phyloP scores from a whole-genome alignment of 2,113 vertebrate species.

The Beaufortia kweichowensis region DNA sequence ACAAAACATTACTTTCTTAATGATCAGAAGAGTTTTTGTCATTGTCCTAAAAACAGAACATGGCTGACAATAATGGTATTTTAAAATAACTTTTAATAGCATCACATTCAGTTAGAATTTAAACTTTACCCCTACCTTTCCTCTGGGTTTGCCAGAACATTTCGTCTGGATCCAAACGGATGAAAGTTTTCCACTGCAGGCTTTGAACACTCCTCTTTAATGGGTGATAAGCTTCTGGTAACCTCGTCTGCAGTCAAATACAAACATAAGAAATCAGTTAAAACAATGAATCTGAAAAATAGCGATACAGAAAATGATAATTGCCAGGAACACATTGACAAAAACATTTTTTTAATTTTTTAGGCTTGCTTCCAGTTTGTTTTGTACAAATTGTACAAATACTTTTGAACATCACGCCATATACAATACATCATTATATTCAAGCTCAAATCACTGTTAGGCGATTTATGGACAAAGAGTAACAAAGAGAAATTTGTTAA shows the following conservation, averaged over 20 bases:
- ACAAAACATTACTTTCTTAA: too few relatives aligned
- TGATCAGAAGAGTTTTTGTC: too few relatives aligned
- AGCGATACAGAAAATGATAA: slow-evolving; percentile 28
- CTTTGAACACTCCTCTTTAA: slow-evolving; percentile 57
- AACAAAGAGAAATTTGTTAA: too few relatives aligned
- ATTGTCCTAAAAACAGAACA: too few relatives aligned
- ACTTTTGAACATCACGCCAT: slow-evolving; percentile 73
- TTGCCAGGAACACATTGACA: slow-evolving; percentile 33
- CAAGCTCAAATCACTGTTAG: slow-evolving; percentile 75
- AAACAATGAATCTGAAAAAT: not conserved
- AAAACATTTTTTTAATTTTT: slow-evolving; percentile 67
- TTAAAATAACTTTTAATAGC: too few relatives aligned
- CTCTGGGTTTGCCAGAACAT: slow-evolving; percentile 49
- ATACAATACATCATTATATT: slow-evolving; percentile 80
- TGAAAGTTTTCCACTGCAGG: slow-evolving; percentile 40
- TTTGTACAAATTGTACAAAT: too few relatives aligned
- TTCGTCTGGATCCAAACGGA: slow-evolving; percentile 51
- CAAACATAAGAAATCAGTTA: not conserved
- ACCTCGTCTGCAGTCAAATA: too few relatives aligned
- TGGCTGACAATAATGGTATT: too few relatives aligned
- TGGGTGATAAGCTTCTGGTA: slow-evolving; percentile 47
- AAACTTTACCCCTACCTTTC: too few relatives aligned
- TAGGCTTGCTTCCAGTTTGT: slow-evolving; percentile 78
- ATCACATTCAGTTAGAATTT: too few relatives aligned
- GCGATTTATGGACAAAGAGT: too few relatives aligned